Evolutionary conservation across 2,113 vertebrate species (phyloP).

Genomic region (Oreamnos americanus): DNA sequence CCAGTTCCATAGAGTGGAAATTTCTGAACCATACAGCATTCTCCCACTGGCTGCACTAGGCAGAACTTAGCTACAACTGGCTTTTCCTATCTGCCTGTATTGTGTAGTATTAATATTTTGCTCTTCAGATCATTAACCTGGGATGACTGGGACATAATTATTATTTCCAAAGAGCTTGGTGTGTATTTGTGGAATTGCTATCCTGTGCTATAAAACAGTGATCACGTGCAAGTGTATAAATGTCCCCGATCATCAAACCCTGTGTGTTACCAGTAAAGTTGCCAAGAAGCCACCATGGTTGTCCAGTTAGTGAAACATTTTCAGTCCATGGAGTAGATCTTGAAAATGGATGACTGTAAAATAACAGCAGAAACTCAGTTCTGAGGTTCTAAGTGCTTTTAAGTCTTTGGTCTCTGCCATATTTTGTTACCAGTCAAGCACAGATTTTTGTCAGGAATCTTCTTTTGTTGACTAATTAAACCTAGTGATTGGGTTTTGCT

Average conservation of each 20-base stretch:
- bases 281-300: background rate
- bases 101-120: background rate
- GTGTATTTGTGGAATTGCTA: background rate
- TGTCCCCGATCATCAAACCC: background rate
- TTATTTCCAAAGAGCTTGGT: background rate
- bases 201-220: background rate
- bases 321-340: background rate
- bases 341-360: background rate
- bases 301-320: background rate
- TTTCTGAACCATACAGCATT: background rate
- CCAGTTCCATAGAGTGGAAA: conserved; percentile 2
- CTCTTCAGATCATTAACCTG: background rate
- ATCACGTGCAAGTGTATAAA: background rate
- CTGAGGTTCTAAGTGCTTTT: background rate
- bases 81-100: background rate
- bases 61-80: background rate
- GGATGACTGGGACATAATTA: background rate
- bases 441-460: background rate
- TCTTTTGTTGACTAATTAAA: background rate
- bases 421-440: background rate
- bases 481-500: background rate
- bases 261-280: background rate
- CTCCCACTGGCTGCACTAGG: background rate
- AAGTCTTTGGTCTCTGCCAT: background rate
- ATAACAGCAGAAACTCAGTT: background rate